Evolutionary conservation across 2,888 invertebrate genomes (phyloP).

Genomic region (Leptinotarsa tumamoca): DNA sequence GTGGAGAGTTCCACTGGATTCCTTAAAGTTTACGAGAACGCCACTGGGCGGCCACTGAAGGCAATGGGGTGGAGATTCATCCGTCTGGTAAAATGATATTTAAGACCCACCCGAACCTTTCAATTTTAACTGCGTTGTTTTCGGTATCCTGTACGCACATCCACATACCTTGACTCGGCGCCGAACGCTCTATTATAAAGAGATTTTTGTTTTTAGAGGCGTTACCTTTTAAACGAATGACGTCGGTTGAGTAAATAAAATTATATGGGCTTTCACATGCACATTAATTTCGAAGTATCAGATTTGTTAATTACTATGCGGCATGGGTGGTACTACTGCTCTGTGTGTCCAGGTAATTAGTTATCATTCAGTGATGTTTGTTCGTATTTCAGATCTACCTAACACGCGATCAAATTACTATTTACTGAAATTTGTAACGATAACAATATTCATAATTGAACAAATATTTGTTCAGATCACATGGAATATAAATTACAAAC

Average conservation of each 20-base stretch:
- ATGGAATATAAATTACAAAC: too few species aligned
- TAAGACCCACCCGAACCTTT: conserved; percentile 31
- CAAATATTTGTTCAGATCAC: too few species aligned
- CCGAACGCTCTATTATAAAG: conserved; percentile 59
- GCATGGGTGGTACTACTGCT: conserved; percentile 21
- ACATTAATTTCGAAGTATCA: conserved; percentile 18
- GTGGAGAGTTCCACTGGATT: not conserved
- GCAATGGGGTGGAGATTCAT: conserved; percentile 25
- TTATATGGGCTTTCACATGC: conserved; percentile 57
- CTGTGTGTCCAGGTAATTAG: conserved; percentile 15
- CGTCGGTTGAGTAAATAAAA: conserved; percentile 63
- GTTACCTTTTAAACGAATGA: conserved; percentile 59
- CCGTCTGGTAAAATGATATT: conserved; percentile 27
- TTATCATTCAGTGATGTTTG: not conserved
- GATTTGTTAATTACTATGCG: conserved; percentile 19
- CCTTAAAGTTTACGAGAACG: not conserved
- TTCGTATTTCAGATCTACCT: not conserved
- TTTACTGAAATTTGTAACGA: too few species aligned
- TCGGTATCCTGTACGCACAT: conserved; percentile 33
- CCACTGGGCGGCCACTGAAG: conserved; percentile 17
- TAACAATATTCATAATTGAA: too few species aligned
- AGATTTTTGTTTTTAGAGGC: conserved; percentile 61
- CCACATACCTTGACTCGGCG: conserved; percentile 46
- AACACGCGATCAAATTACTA: too few species aligned
- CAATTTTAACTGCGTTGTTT: conserved; percentile 43